Evolutionary conservation across 2,113 vertebrate species (phyloP), one percentile per base, ranked within the genome.

Genomic region (Turnix velox): DNA sequence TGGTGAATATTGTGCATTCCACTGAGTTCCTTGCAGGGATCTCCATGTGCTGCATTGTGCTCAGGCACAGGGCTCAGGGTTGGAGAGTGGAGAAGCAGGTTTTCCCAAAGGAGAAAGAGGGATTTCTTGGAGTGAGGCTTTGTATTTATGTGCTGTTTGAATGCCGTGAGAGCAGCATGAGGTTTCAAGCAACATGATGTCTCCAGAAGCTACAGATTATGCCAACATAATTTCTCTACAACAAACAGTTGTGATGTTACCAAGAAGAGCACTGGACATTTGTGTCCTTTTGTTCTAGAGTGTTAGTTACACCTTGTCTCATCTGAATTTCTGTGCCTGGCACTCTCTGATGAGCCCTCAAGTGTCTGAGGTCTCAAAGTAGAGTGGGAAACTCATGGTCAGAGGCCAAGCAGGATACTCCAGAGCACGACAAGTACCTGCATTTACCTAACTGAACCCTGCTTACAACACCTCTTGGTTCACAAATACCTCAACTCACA

Each of bases 11-110:
- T 62, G 30, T 37, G 49, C 35, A 75, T 87, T 89, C 49, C 19
- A 73, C 27, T 25, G 54, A 74, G 40, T 18, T 61, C 31, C 39
- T 84, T 49, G 10, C n/a, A 84, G 69, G 40, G 45, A 68, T 20
- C 45, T 72, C 45, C 2, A 0, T 25, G 17, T 35, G 49, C 67
- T 58, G 37, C 37, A 61, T n/a, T n/a, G n/a, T n/a, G n/a, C n/a
- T n/a, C n/a, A n/a, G n/a, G n/a, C n/a, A n/a, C n/a, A n/a, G 48
- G 62, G 62, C 58, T 15, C 3, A 0, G n/a, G 33, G 8, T 3
- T 52, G n/a, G 30, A 82, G 67, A 80, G 76, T 55, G 63, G 30
- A 67, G 35, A 73, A 90, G 67, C 48, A 84, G 8, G 10, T 92
- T 90, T 40, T 83, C 52, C 18, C 35, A 35, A 71, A 6, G 43